phyloP scores from a whole-genome alignment of 2,113 vertebrate species.

The Zingel zingel region DNA sequence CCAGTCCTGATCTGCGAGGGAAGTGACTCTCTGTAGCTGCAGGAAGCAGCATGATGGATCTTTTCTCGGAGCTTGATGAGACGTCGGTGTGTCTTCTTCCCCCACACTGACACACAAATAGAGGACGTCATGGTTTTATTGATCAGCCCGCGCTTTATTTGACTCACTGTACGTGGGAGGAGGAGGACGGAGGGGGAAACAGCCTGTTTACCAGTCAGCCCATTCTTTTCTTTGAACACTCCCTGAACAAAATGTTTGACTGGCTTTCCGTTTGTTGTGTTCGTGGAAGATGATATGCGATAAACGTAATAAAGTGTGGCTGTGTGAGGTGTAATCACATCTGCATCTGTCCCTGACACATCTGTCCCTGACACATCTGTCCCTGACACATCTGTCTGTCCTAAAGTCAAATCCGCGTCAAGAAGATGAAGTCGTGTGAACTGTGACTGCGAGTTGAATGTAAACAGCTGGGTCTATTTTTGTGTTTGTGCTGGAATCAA shows the following conservation, averaged over 20 bases:
- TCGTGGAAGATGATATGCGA: no score
- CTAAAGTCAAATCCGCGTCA: no score
- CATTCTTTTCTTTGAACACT: neutral
- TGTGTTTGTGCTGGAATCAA: neutral
- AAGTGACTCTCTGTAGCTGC: neutral
- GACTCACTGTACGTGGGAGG: slow-evolving; percentile 59
- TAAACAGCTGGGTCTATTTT: slow-evolving; percentile 15
- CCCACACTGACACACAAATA: slow-evolving; percentile 44
- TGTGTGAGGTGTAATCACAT: no score
- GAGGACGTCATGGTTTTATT: slow-evolving; percentile 29
- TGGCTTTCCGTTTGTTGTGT: neutral
- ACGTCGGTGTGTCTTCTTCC: slow-evolving; percentile 19
- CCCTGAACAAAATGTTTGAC: neutral
- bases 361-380: no score
- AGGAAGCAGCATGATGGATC: neutral
- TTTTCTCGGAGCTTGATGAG: slow-evolving; percentile 17
- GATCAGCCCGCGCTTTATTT: slow-evolving; percentile 20
- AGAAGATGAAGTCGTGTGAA: neutral
- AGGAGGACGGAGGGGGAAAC: neutral
- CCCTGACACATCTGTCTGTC: no score
- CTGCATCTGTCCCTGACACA: no score
- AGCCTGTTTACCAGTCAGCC: neutral
- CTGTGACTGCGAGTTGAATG: neutral
- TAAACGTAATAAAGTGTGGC: no score
- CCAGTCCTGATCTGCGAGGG: neutral